Conservation (phyloP, 2,888 invertebrate species). For the Sphinx pinastri region DNA sequence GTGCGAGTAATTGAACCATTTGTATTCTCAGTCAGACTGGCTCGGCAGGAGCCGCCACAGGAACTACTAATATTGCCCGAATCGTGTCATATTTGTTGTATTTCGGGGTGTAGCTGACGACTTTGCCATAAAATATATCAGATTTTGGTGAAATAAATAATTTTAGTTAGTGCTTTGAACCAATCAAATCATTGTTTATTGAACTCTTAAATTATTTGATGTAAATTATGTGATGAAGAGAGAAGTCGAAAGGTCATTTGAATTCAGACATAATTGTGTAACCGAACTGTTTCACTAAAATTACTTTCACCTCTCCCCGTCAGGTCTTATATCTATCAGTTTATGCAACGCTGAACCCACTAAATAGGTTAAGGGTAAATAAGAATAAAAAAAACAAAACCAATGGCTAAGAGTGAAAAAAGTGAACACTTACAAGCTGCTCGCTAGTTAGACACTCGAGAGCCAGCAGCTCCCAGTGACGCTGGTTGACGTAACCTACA, state of each 20-base stretch:
- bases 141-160: too few species aligned
- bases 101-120: too few species aligned
- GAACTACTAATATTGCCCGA: neutral
- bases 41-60: neutral
- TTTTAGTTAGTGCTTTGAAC: too few species aligned
- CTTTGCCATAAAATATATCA: too few species aligned
- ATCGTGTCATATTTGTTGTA: neutral
- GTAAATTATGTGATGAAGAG: too few species aligned
- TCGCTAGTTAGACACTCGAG: neutral
- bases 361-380: neutral
- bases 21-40: neutral
- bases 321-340: too few species aligned
- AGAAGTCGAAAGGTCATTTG: too few species aligned
- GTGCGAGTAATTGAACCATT: constrained; percentile 8
- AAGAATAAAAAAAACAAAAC: neutral
- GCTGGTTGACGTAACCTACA: constrained; percentile 7
- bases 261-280: neutral
- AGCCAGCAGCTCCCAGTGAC: neutral
- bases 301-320: too few species aligned
- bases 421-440: neutral
- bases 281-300: neutral
- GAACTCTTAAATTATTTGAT: too few species aligned
- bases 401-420: neutral
- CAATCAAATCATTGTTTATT: too few species aligned
- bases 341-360: too few species aligned